Evolutionary conservation across 1,140 invertebrate species (phyloP).

Genomic region (Eubasilissa regina): DNA sequence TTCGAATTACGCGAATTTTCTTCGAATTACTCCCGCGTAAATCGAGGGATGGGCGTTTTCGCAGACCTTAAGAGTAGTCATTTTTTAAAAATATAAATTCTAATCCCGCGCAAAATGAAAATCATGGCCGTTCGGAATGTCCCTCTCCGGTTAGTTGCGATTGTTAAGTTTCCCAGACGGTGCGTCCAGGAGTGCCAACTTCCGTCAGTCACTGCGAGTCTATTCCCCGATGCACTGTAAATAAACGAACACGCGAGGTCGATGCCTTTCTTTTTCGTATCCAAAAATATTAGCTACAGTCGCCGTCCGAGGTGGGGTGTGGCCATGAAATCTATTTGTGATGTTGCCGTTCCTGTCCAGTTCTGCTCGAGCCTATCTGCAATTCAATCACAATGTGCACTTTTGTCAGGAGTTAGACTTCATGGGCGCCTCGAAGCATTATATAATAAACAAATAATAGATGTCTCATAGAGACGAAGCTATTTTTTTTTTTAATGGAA

Average conservation of each 20-base stretch:
- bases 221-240: neutral
- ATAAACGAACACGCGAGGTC: neutral
- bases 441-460: no score
- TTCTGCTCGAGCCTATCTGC: slow-evolving; percentile 9
- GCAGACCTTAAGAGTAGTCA: no score
- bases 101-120: no score
- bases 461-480: no score
- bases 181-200: neutral
- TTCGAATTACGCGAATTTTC: no score
- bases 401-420: no score
- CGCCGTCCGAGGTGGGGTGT: slow-evolving; percentile 24
- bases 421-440: no score
- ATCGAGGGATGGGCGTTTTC: no score
- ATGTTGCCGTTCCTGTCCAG: neutral
- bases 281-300: slow-evolving; percentile 20
- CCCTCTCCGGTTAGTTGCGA: neutral
- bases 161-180: no score
- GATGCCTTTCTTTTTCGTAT: slow-evolving; percentile 11
- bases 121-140: neutral
- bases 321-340: slow-evolving; percentile 38
- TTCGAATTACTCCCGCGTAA: no score
- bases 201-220: slow-evolving; percentile 7
- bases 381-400: neutral
- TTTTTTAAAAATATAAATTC: no score
- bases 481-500: no score